Base-by-base conservation (phyloP, 1,140 invertebrate genomes). In the Drosophila orosa region DNA sequence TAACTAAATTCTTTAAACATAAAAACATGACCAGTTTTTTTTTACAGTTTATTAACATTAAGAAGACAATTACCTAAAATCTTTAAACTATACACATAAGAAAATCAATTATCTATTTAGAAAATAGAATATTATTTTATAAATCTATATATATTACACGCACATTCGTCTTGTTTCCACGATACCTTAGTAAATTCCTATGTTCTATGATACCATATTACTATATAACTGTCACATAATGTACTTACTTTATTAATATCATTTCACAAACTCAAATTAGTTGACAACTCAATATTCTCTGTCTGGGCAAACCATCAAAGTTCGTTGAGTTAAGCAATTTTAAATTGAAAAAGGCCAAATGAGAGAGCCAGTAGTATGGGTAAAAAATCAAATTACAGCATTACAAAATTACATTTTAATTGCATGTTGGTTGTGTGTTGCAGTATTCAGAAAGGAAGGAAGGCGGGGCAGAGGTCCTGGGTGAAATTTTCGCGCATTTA, bases 401-500 rank as follows among this genome's bases (percentile, higher is more conserved):
- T 58, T 58, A 66, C 60, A 66, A 74, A 75, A 75, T 75, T 58
- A 54, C 73, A 75, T 65, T 75, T 66, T 75, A 75, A 75, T 66
- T 66, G 71, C 54, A 71, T 71, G 50, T 58, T 35, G 42, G 25
- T 31, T 25, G 31, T 31, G 48, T 19, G 48, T 57, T 47, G 48
- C 50, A n/a, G 33, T 7, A 31, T 57, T 47, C 19, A 27, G n/a
- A n/a, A 22, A 22, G 31, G 9, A 24, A 17, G 12, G 17, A 15
- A 10, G 22, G 3, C n/a, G 33, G 25, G 40, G 15, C 6, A 22
- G 45, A 44, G n/a, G 8, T 24, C 31, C 33, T 22, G 35, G 25
- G 13, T 17, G 40, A 63, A 73, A 74, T 74, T 63, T 84, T 85
- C 68, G 66, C 82, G 77, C 74, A 81, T 86, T 85, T 85, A 78